A percentile compares a stretch with the other conserved stretches of the same genome.
These are phyloP conservation scores for Garra rufa DNA, from an alignment of 2,113 vertebrate genomes.

Conservation along the genomic window DNA sequence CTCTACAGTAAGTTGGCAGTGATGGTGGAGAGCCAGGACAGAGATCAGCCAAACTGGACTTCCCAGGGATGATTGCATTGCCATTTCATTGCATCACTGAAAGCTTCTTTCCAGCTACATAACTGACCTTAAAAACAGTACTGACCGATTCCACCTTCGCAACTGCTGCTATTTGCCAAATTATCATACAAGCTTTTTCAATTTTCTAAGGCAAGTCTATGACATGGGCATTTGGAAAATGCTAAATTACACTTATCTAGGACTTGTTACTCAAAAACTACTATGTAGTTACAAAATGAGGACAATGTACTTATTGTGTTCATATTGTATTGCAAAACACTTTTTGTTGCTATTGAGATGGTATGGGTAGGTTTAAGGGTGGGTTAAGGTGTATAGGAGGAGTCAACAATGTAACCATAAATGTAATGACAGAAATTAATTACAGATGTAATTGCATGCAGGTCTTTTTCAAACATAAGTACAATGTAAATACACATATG, in stretches of 20 bases:
- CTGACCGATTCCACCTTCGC: not conserved
- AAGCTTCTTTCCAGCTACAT: slow-evolving; percentile 40
- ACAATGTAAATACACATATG: no score
- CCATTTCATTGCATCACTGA: slow-evolving; percentile 63
- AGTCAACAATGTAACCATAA: no score
- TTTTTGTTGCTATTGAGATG: no score
- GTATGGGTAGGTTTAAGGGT: no score
- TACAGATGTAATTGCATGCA: no score
- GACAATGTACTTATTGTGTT: no score
- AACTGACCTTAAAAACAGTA: slow-evolving; percentile 24
- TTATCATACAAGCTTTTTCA: not conserved
- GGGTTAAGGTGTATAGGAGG: no score
- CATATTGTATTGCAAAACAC: no score
- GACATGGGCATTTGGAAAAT: not conserved
- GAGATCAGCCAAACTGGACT: slow-evolving; percentile 55
- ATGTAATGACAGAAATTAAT: no score
- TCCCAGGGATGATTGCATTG: slow-evolving; percentile 51
- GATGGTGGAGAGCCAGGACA: slow-evolving; percentile 32
- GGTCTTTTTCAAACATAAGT: no score
- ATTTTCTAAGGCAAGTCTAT: not conserved
- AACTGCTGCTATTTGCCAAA: not conserved
- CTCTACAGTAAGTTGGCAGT: slow-evolving; percentile 37
- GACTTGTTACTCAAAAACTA: no score
- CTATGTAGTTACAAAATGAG: no score
- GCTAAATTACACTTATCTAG: not conserved